These are phyloP conservation scores for Danio choprae DNA, from an alignment of 2,797 vertebrate species.

Conservation along the genomic window DNA sequence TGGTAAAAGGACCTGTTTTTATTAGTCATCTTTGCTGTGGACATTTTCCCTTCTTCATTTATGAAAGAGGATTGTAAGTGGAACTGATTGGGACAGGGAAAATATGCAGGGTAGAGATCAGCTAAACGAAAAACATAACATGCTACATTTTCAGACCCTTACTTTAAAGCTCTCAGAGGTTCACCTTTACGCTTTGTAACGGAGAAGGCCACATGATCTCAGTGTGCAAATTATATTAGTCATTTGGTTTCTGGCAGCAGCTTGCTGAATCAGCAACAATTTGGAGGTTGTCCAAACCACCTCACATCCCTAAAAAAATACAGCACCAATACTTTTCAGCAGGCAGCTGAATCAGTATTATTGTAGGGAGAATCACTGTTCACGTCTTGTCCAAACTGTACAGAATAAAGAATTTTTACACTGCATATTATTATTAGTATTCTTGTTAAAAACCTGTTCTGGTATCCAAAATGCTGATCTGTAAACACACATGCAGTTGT, in stretches of 20 bases:
- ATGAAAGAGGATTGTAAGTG: background rate
- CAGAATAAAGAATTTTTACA: background rate
- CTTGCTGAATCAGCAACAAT: background rate
- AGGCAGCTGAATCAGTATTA: background rate
- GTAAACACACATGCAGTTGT: background rate
- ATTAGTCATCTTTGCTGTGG: background rate
- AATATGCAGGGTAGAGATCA: constrained; percentile 16
- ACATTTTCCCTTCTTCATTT: constrained; percentile 13
- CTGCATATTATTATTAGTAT: background rate
- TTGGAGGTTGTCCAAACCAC: constrained; percentile 8
- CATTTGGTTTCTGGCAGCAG: constrained; percentile 1
- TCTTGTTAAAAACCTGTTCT: background rate
- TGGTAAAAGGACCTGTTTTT: background rate
- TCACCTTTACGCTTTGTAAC: background rate
- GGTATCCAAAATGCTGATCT: background rate
- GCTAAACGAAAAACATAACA: background rate
- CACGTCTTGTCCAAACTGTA: background rate
- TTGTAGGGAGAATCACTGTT: background rate
- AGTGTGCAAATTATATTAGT: constrained; percentile 6
- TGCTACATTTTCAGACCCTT: constrained; percentile 5
- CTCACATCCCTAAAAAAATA: constrained; percentile 3
- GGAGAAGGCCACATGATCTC: constrained; percentile 19
- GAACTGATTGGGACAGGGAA: background rate
- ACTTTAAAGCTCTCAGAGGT: background rate
- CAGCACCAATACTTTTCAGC: constrained; percentile 23